These are phyloP conservation scores for Paguma larvata DNA, from an alignment of 2,797 vertebrate genomes.

Conservation along the genomic window DNA sequence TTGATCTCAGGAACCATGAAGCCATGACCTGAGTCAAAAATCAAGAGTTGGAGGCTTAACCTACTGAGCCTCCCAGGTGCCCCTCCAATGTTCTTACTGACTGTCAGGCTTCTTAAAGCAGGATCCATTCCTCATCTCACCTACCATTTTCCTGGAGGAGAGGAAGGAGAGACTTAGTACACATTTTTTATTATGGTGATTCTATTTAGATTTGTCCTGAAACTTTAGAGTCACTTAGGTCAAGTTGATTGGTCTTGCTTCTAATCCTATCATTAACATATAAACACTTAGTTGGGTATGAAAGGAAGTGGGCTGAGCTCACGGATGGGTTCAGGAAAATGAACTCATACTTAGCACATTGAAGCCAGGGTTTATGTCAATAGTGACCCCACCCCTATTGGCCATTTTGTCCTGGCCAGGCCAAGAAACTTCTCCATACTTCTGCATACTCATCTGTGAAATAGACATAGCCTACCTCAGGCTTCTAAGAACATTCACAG, in stretches of 20 bases:
- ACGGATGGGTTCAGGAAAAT: neutral
- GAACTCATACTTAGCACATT: neutral
- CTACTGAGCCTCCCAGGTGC: too few species aligned
- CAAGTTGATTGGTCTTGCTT: neutral
- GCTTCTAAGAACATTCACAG: neutral
- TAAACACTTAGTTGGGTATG: neutral
- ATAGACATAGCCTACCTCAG: neutral
- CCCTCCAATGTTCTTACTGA: neutral
- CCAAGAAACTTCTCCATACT: neutral
- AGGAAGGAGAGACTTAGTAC: neutral
- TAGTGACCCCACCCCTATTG: fast-evolving
- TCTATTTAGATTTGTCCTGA: neutral
- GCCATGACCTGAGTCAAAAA: too few species aligned
- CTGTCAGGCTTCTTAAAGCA: neutral
- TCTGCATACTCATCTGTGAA: neutral
- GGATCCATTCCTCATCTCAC: neutral
- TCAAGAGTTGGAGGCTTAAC: too few species aligned
- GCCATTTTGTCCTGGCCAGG: neutral
- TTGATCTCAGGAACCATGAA: too few species aligned
- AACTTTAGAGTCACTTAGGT: neutral
- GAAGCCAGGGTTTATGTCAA: neutral
- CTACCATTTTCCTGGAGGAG: neutral
- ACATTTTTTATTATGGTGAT: neutral
- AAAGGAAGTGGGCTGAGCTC: neutral
- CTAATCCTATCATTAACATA: neutral